Base-by-base conservation (phyloP, 1,140 invertebrate genomes). In the Temnothorax longispinosus region DNA sequence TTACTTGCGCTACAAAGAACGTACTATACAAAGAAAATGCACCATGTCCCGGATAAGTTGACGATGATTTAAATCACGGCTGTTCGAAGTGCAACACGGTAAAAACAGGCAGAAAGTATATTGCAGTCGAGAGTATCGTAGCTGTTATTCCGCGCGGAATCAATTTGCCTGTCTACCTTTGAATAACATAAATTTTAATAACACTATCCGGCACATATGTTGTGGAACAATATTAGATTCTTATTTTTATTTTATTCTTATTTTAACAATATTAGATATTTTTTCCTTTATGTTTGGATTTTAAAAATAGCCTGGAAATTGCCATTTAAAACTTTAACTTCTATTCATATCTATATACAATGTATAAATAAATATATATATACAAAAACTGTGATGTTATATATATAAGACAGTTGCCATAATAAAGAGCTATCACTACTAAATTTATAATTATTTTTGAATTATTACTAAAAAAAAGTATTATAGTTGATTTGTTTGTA, bases 11-110 rank as follows among this genome's bases (percentile, higher is more conserved):
- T 27, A 27, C 38, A 52, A 80, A 54, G 47, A 69, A 71, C 13
- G 35, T 21, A 54, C n/a, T 54, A 47, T 71, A 71, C 32, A 71
- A 69, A 81, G 64, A 71, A 41, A 54, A 41, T 67, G 35, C 47
- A 80, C 13, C 77, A 35, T 32, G 47, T 71, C 41, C 18, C 13
- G 21, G 38, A 81, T 81, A 81, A 81, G 47, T 81, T 64, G n/a
- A 69, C 52, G 77, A 32, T 21, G 35, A 47, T 21, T 67, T 71
- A 81, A 81, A 81, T 81, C 77, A 81, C 50, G 50, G 47, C 21
- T 54, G 35, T 27, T 21, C 7, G n/a, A 71, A 69, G 64, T 56
- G 35, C 50, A 54, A 69, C 76, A 13, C 35, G n/a, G 35, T 41
- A 80, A 69, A 52, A 38, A 52, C n/a, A 13, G 10, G 27, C 32